Conservation (phyloP, 2,888 invertebrate genomes). For the Drosophila paucipuncta region DNA sequence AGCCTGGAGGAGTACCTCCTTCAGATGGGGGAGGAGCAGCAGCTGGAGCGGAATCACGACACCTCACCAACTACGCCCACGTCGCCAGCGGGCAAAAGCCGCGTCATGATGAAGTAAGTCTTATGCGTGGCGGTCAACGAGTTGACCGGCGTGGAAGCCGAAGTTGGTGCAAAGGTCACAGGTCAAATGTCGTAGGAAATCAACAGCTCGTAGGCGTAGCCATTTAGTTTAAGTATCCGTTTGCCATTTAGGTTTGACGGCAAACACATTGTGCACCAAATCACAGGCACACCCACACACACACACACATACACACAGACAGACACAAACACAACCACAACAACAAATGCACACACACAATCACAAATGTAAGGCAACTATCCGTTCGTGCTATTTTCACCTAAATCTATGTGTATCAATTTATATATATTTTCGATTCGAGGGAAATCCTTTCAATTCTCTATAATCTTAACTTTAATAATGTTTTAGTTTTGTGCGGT, state of each 20-base stretch:
- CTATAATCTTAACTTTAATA: slow-evolving; percentile 39
- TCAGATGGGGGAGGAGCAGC: slow-evolving; percentile 47
- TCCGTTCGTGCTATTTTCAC: slow-evolving; percentile 23
- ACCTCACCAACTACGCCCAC: slow-evolving; percentile 34
- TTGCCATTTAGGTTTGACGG: slow-evolving; percentile 36
- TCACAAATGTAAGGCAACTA: slow-evolving; percentile 22
- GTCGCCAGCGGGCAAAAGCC: slow-evolving; percentile 66
- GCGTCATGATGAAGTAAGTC: slow-evolving; percentile 82
- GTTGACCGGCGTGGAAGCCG: slow-evolving; percentile 53
- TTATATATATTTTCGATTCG: slow-evolving; percentile 29
- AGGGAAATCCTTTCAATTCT: slow-evolving; percentile 43
- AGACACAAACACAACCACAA: slow-evolving; percentile 1
- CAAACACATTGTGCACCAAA: slow-evolving; percentile 30
- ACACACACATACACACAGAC: slow-evolving; percentile 19
- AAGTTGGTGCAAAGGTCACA: slow-evolving; percentile 35
- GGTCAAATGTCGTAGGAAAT: slow-evolving; percentile 42
- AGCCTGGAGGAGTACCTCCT: slow-evolving; percentile 62
- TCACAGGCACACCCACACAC: slow-evolving; percentile 41
- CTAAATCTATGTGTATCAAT: slow-evolving; percentile 38
- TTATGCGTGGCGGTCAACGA: slow-evolving; percentile 54
- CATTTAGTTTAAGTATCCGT: slow-evolving; percentile 26
- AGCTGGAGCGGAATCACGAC: slow-evolving; percentile 22
- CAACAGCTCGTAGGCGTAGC: slow-evolving; percentile 46
- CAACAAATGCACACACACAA: slow-evolving; percentile 18
- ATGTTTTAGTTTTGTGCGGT: slow-evolving; percentile 55